Base-by-base conservation (phyloP, 2,113 vertebrate species). In the Zapornia atra region DNA sequence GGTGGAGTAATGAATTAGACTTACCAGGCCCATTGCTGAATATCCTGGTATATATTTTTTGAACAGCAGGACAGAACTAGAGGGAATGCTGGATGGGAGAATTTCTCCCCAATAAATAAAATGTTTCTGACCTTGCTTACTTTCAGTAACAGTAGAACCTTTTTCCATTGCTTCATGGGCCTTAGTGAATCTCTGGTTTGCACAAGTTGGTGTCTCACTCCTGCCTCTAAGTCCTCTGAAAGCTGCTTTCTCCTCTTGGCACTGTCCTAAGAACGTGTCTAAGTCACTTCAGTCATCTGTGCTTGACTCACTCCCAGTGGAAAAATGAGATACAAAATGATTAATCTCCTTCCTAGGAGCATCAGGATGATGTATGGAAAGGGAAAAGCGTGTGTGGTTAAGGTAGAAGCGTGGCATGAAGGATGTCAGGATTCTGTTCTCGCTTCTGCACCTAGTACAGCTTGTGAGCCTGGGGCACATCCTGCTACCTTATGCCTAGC, bases 331-430 rank as follows among this genome's bases (percentile, higher is more conserved):
- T 86, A 63, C 19, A 15, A 22, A 83, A 42, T 73, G 59, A 91
- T 93, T 66, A 76, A 96, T 95, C 60, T 73, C 79, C 79, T 71
- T 95, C 69, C 70, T 65, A 50, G 73, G 93, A 87, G 93, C 81
- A 59, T 4, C 63, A 5, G 71, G 66, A 46, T 92, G 94, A 90
- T 76, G 77, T 72, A 92, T 92, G 91, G 88, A 11, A 60, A 91
- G 46, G 85, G 66, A 88, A 92, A 65, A 85, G 71, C 59, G 12
- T 4, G n/a, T 42, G 26, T 84, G 73, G 83, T 6, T 73, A 77
- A 89, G 82, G 73, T 76, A 77, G 70, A 63, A 90, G 53, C 1
- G 10, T 76, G 89, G 89, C 65, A 2, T 48, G 84, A 82, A 63
- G 75, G 70, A 20, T 91, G 91, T 78, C 86, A 84, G 81, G 83